Conservation (phyloP, 2,113 vertebrate genomes). For the Rhea americana region DNA sequence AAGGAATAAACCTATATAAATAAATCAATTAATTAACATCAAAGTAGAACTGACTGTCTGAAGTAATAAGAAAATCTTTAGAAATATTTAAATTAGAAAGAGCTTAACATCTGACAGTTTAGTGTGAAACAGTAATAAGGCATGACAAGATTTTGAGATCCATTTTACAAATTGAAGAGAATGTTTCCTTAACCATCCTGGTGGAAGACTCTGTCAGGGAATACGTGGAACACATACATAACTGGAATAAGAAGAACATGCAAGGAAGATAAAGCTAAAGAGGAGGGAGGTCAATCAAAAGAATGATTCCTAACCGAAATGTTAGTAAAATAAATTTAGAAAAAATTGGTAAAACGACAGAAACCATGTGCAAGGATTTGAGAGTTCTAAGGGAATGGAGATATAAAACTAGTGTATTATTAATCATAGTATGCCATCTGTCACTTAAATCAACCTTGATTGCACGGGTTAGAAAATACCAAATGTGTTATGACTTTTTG, state of each 20-base stretch:
- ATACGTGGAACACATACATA: not conserved
- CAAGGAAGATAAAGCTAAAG: not conserved
- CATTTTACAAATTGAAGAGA: not conserved
- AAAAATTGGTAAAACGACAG: not conserved
- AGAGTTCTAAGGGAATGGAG: not conserved
- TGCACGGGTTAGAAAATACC: not conserved
- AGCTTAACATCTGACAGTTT: not conserved
- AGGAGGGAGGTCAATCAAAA: not conserved
- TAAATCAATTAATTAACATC: not conserved
- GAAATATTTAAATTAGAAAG: not conserved
- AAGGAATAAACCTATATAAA: not conserved
- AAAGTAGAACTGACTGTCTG: not conserved
- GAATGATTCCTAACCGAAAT: not conserved
- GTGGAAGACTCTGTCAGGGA: not conserved
- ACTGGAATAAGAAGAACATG: not conserved
- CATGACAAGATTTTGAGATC: not conserved
- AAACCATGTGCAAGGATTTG: not conserved
- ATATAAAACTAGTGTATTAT: not conserved
- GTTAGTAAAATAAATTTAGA: not conserved
- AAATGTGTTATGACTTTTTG: not conserved
- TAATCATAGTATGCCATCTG: not conserved
- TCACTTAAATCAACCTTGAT: not conserved
- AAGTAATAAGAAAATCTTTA: not conserved
- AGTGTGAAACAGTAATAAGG: not conserved
- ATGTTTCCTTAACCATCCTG: not conserved